Evolutionary conservation across 2,888 invertebrate species (phyloP), one percentile per base, ranked within the genome.

Genomic region (Conomelus anceps): DNA sequence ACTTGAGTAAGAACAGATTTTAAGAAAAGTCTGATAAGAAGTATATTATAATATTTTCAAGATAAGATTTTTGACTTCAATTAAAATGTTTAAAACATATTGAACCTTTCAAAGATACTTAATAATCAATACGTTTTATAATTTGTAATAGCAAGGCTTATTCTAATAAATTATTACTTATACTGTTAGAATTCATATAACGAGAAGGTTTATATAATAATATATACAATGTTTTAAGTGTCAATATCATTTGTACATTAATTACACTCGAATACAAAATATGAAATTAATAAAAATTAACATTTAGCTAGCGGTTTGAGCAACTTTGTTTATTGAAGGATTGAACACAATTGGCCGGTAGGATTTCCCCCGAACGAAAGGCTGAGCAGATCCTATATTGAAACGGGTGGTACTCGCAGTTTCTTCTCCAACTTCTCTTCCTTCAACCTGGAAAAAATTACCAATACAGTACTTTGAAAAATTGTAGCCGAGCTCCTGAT

Each of bases 261-360:
- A 63, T 63, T n/a, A 63, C 63, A 63, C n/a, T n/a, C n/a, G n/a
- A 63, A 63, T 63, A 63, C 63, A 63, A 63, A 63, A 63, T 63
- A 63, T 63, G n/a, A 63, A 63, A 20, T 63, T 63, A n/a, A 63
- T 63, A 63, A n/a, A 63, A 63, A 6, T 63, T 63, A 63, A 63
- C 0, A 63, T 63, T 63, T 63, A 91, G 88, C 90, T 91, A 89
- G 91, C 91, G 88, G 90, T 90, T 91, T 91, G 92, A 91, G 91
- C 91, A 91, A 91, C 90, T 90, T 91, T 91, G 89, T 90, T 91
- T 89, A 91, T 90, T 89, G 91, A 92, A 88, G 94, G 94, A 90
- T 93, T 93, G 91, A 94, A 94, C 85, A 93, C 92, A 90, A 94
- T 94, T 26, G 94, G 94, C 90, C 94, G 93, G 91, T 94, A 94